Percentiles rank a stretch among this genome's conserved stretches.
These are phyloP conservation scores for Nipponacmea schrenckii DNA, from an alignment of 2,888 invertebrate species.

Conservation along the genomic window DNA sequence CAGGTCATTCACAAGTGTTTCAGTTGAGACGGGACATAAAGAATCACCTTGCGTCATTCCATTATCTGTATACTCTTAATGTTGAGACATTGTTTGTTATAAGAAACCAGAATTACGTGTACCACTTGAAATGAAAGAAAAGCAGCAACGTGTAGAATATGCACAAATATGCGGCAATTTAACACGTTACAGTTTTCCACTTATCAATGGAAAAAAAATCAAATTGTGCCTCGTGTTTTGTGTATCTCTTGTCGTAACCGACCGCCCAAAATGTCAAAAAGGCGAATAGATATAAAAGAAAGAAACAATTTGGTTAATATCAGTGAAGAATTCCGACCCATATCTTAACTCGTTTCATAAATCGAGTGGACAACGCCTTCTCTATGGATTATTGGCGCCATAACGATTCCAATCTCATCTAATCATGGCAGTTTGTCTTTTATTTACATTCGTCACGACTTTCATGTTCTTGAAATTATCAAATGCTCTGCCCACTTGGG, in stretches of 20 bases:
- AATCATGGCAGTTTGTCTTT: not conserved
- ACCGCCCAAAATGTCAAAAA: slow-evolving; percentile 9
- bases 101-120: too few relatives aligned
- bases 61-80: too few relatives aligned
- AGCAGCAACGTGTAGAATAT: not conserved
- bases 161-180: not conserved
- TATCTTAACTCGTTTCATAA: not conserved
- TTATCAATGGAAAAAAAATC: slow-evolving; percentile 1
- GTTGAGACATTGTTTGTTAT: too few relatives aligned
- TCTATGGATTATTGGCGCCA: not conserved
- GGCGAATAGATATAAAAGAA: slow-evolving; percentile 3
- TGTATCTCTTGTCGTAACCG: slow-evolving; percentile 4
- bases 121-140: too few relatives aligned
- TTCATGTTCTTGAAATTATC: too few relatives aligned
- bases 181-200: not conserved
- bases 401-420: not conserved
- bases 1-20: too few relatives aligned
- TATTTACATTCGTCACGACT: not conserved
- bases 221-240: not conserved
- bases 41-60: too few relatives aligned
- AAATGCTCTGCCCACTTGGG: not conserved
- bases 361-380: too few relatives aligned
- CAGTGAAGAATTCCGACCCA: not conserved
- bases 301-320: slow-evolving; percentile 6
- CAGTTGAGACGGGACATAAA: too few relatives aligned